Percentiles rank a stretch among this genome's conserved stretches.
Evolutionary conservation across 2,888 invertebrate species (phyloP).

Genomic region (Sepiola atlantica): DNA sequence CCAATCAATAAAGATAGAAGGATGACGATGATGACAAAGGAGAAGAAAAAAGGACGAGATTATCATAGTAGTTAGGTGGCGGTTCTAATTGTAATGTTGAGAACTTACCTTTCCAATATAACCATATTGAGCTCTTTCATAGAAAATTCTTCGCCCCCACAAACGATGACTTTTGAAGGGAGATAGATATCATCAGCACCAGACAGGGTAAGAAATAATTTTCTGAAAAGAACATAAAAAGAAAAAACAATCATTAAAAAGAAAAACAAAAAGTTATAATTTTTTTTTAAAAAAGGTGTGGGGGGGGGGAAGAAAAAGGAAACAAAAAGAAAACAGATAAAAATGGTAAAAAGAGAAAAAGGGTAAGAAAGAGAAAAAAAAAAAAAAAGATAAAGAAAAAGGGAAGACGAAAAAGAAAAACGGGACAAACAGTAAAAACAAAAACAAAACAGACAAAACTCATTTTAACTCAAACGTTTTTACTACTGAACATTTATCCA

Average conservation of each 20-base stretch:
- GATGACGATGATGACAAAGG: too few species aligned
- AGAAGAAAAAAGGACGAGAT: not conserved
- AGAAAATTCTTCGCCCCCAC: conserved; percentile 70
- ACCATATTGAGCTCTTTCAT: conserved; percentile 67
- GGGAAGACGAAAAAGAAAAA: too few species aligned
- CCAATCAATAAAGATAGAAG: too few species aligned
- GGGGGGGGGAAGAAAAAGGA: not conserved
- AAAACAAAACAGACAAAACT: too few species aligned
- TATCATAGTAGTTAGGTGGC: too few species aligned
- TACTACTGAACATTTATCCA: too few species aligned
- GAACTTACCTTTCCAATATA: conserved; percentile 67
- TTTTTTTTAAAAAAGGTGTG: not conserved
- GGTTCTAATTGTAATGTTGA: not conserved
- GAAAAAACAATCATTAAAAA: not conserved
- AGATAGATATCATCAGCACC: conserved; percentile 73
- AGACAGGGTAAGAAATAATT: conserved; percentile 66
- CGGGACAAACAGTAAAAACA: too few species aligned
- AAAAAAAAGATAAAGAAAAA: too few species aligned
- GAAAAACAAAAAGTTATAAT: not conserved
- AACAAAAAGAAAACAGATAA: not conserved
- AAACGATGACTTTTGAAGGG: conserved; percentile 67
- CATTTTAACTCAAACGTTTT: too few species aligned
- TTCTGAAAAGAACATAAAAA: conserved; percentile 57
- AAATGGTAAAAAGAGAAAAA: too few species aligned
- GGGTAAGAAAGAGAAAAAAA: too few species aligned